Percentiles rank a stretch among this genome's conserved stretches.
Evolutionary conservation across 2,797 vertebrate species (phyloP).

Genomic region (Leptodactylus fallax): DNA sequence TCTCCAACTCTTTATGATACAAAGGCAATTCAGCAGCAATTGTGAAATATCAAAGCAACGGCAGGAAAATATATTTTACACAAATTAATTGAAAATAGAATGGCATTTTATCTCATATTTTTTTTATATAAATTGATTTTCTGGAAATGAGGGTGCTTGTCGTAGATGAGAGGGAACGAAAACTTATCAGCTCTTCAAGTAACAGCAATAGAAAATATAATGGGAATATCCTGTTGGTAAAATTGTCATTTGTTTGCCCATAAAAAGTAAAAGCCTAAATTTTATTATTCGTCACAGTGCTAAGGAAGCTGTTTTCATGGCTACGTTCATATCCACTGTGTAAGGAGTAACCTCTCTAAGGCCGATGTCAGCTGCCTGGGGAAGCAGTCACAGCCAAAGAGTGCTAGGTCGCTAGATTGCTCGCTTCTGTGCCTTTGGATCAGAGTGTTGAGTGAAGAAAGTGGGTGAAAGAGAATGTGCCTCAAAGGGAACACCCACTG

Average conservation of each 20-base stretch:
- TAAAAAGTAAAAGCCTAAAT: neutral
- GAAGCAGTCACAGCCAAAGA: no score
- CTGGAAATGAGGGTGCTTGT: slow-evolving; percentile 12
- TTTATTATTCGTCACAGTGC: neutral
- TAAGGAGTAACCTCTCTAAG: neutral
- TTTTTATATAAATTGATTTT: slow-evolving; percentile 16
- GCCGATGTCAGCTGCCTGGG: no score
- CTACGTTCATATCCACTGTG: neutral
- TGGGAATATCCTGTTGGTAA: neutral
- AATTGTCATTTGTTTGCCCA: slow-evolving; percentile 8
- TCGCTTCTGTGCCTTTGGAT: no score
- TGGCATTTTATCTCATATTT: neutral
- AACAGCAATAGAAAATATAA: neutral
- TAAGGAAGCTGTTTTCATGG: neutral
- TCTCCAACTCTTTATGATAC: slow-evolving; percentile 62
- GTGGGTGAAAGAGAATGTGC: no score
- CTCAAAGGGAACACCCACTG: no score
- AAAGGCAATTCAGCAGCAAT: slow-evolving; percentile 41
- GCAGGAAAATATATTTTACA: slow-evolving; percentile 29
- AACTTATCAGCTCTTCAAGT: neutral
- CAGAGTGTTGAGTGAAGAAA: no score
- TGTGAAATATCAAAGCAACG: slow-evolving; percentile 46
- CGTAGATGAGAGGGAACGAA: slow-evolving; percentile 3
- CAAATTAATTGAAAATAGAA: slow-evolving; percentile 46
- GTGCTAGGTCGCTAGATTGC: no score